Base-by-base conservation (phyloP, 1,140 invertebrate species). In the Penaeus indicus region DNA sequence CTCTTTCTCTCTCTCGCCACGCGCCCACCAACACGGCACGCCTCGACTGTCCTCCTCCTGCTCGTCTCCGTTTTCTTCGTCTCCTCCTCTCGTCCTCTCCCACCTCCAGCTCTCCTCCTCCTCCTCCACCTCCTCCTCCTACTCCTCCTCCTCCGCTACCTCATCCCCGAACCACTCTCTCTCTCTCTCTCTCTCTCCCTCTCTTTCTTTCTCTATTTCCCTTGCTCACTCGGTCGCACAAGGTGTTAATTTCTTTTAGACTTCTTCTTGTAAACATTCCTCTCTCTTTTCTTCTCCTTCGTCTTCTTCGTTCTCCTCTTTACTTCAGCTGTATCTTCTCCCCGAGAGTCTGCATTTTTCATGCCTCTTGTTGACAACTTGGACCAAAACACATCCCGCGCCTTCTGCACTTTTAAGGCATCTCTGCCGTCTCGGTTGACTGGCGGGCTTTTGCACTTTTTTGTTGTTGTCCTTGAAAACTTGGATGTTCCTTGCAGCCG, bases 121-220 rank as follows among this genome's bases (percentile, higher is more conserved):
- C 42, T 62, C 47, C 38, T 25, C 54, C 63, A 3, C 27, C 63
- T 32, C 80, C 61, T 19, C 61, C 13, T 19, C 75, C 62, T 27
- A 27, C 42, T 19, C 64, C 61, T 67, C 61, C 32, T 63, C 42
- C 54, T 81, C 54, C 25, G 25, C 54, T 60, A 18, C 79, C 60
- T 54, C 60, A 38, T 61, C 54, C 25, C 79, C 54, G 38, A 27
- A 25, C n/a, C 54, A 54, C 78, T 47, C 54, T 60, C 78, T 54
- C 54, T 47, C 61, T 64, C 62, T 54, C 54, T 60, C 25, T 60
- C 42, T 54, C 60, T 61, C 79, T 81, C 25, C 54, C 47, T 81
- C 38, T 61, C 79, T 81, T 60, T 61, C 54, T 81, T 54, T 25
- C 16, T 81, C 79, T 60, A 25, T 81, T 54, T 81, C 79, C 64